Base-by-base conservation (phyloP, 2,797 vertebrate genomes). In the Helostoma temminkii region DNA sequence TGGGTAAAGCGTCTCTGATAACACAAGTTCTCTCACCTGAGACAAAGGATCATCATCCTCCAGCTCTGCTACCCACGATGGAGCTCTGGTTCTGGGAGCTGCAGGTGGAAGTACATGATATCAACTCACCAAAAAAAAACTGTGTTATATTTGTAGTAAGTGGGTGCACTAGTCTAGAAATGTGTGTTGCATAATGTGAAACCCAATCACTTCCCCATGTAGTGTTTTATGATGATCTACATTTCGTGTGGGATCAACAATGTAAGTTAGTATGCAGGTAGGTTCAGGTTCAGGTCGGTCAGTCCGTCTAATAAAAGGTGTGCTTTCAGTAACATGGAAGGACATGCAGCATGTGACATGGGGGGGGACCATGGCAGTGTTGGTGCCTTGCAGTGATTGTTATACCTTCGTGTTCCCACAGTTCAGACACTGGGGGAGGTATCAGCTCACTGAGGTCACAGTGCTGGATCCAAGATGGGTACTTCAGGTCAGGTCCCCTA, bases 41-140 rank as follows among this genome's bases (percentile, higher is more conserved):
- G 57, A 8, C 45, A 50, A 6, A 4, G 54, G 50, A 4, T 67
- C 58, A 0, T 34, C 32, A 2, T 76, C 56, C 28, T 86, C 81
- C 62, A 88, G 56, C 16, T 86, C 82, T 32, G 53, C 72, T 0
- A 89, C 63, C 87, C 87, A 89, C 42, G 87, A 87, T 1, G 84
- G 84, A 63, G 81, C 63, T 48, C 43, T 0, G 1, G 9, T 21
- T 83, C 56, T 71, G n/a, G 55, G 22, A 64, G 36, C 56, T 58
- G n/a, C 46, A n/a, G 46, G 28, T 16, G 47, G 55, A 49, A 14
- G 37, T 67, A 43, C 15, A 30, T 30, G 28, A 30, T 4, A 30
- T 30, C 4, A 30, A 4, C 4, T n/a, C n/a, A n/a, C n/a, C n/a
- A n/a, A n/a, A n/a, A n/a, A n/a, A n/a, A n/a, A n/a, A n/a, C n/a